Conservation (phyloP, 2,113 vertebrate genomes). For the Poeciliopsis turrubarensis region DNA sequence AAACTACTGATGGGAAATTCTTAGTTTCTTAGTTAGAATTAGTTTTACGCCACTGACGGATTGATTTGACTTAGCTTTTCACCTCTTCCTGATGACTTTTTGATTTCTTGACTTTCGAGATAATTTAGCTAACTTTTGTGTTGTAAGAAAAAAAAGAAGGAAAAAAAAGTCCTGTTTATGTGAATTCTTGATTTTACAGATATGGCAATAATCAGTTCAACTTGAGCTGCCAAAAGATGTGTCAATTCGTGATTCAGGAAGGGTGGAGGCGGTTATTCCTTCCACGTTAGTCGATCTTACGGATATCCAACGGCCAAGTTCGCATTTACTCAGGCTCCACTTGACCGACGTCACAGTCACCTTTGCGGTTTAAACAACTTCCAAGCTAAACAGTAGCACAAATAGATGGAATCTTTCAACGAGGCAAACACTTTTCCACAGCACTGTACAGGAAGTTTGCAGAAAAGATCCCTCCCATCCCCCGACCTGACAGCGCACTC, state of each 20-base stretch:
- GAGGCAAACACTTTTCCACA: not conserved
- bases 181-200: not conserved
- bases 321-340: not conserved
- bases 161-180: no score
- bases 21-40: no score
- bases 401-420: slow-evolving; percentile 9
- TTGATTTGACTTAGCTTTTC: not conserved
- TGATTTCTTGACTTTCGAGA: no score
- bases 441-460: slow-evolving; percentile 48
- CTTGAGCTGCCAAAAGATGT: not conserved
- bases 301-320: not conserved
- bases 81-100: not conserved
- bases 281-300: not conserved
- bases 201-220: not conserved
- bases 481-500: slow-evolving; percentile 36
- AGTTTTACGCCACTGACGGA: not conserved
- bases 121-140: not conserved
- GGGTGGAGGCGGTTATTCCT: not conserved
- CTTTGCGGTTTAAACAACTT: not conserved
- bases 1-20: not conserved
- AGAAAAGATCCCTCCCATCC: slow-evolving; percentile 41
- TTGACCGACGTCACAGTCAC: not conserved
- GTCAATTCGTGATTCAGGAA: not conserved
- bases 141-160: no score
- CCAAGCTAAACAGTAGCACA: not conserved